These are phyloP conservation scores for Luscinia luscinia DNA, from an alignment of 2,797 vertebrate genomes.

Conservation along the genomic window DNA sequence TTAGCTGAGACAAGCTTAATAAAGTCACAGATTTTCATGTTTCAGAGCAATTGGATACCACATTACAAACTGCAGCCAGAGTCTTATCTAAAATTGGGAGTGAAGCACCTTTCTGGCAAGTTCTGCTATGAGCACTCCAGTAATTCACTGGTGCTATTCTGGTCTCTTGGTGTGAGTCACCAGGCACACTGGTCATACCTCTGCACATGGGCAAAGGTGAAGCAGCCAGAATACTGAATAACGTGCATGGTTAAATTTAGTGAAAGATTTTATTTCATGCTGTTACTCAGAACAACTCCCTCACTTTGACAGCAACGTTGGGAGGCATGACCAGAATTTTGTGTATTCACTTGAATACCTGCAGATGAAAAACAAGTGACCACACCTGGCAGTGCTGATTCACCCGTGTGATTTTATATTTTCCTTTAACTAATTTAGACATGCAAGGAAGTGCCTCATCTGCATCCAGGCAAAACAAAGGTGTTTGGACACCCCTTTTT, in stretches of 20 bases:
- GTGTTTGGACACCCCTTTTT: not conserved
- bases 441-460: not conserved
- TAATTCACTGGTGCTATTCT: conserved; percentile 41
- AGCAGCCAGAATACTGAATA: conserved; percentile 1
- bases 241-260: not conserved
- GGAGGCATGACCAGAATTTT: not conserved
- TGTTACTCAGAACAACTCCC: not conserved
- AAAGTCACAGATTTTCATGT: conserved; percentile 15
- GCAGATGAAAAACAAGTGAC: not conserved
- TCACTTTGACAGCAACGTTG: not conserved
- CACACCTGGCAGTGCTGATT: not conserved
- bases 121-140: not conserved
- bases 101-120: conserved; percentile 19
- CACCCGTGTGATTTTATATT: not conserved
- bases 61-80: not conserved
- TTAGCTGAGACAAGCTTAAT: conserved; percentile 19
- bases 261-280: not conserved
- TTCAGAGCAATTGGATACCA: not conserved
- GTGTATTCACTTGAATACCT: not conserved
- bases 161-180: conserved; percentile 27
- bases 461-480: not conserved
- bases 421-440: not conserved
- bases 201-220: not conserved
- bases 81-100: conserved; percentile 36
- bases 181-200: conserved; percentile 28